These are phyloP conservation scores for Cryptocheilus praepositus DNA, from an alignment of 2,888 invertebrate genomes.

Conservation along the genomic window DNA sequence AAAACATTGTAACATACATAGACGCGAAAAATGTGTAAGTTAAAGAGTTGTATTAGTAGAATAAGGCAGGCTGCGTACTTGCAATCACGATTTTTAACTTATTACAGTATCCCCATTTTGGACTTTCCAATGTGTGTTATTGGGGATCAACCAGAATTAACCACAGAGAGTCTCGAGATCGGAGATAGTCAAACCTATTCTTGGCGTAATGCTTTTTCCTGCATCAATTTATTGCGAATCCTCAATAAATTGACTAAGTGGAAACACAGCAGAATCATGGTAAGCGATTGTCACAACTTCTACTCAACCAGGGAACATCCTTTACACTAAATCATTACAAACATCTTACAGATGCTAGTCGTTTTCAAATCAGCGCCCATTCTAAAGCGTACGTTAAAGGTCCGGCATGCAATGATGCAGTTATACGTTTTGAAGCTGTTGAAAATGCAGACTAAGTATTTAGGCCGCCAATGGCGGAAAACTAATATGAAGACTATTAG, in stretches of 20 bases:
- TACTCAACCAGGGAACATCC: too few species aligned
- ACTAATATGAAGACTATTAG: slow-evolving; percentile 99
- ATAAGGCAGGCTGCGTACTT: slow-evolving; percentile 21
- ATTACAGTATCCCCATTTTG: slow-evolving; percentile 86
- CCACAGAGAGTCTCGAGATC: slow-evolving; percentile 92
- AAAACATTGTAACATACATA: slow-evolving; percentile 96
- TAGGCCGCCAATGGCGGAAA: slow-evolving; percentile 99
- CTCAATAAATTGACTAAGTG: slow-evolving; percentile 99
- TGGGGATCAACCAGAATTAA: slow-evolving; percentile 95
- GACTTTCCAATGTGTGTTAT: slow-evolving; percentile 98
- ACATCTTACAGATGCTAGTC: slow-evolving; percentile 86
- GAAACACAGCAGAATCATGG: slow-evolving; percentile 99
- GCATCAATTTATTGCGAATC: slow-evolving; percentile 96
- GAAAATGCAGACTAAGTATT: slow-evolving; percentile 99
- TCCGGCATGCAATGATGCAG: slow-evolving; percentile 97
- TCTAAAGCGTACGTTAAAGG: slow-evolving; percentile 95
- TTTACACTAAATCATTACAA: slow-evolving; percentile 4
- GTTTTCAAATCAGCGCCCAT: slow-evolving; percentile 99
- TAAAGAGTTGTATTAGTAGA: neutral
- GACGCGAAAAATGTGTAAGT: slow-evolving; percentile 91
- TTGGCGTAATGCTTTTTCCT: slow-evolving; percentile 98
- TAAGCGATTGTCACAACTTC: slow-evolving; percentile 52
- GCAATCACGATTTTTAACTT: neutral
- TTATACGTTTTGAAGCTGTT: slow-evolving; percentile 97
- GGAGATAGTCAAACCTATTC: slow-evolving; percentile 91